Evolutionary conservation across 1,140 invertebrate genomes (phyloP), one percentile per base, ranked within the genome.

Genomic region (Orchestia grillus): DNA sequence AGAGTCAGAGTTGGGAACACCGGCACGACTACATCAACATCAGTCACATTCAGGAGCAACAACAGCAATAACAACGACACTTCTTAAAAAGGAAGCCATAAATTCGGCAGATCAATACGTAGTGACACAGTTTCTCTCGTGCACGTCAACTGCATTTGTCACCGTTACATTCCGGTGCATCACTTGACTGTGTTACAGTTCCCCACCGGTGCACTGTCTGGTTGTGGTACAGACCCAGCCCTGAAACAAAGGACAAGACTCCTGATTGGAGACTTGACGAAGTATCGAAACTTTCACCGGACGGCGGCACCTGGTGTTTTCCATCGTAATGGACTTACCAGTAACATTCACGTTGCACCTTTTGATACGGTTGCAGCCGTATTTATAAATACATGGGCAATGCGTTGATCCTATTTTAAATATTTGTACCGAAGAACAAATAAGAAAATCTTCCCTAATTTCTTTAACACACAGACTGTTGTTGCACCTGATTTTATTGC

Each of bases 41-140:
- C 88, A 19, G 43, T 90, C n/a, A 90, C 88, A 90, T 90, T 90
- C 43, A 90, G 88, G 88, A 90, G 88, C 88, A 42, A 90, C 88
- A 90, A 42, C 88, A 77, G 28, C 62, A 77, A 77, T 19, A 53
- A 53, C 62, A 53, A 53, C 62, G 36, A 77, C 28, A 77, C 28
- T 77, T 77, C 28, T 77, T 77, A 77, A 23, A 36, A 77, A 77
- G 62, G 11, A 77, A 77, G 28, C 62, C 62, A 19, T 77, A 77
- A 77, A 36, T 23, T 77, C 62, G 62, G 62, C 62, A 77, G 28
- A 77, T 77, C 36, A 77, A 77, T 36, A 3, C 1, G 28, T 36
- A 3, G 62, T 77, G 62, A 28, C 11, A 77, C 62, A 23, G 62
- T 23, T 28, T 23, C 28, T 8, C 6, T 77, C 28, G 15, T 8